Percentiles rank a stretch among this genome's conserved stretches.
phyloP scores from a whole-genome alignment of 2,888 invertebrate genomes.

The Glaucopsyche alexis region DNA sequence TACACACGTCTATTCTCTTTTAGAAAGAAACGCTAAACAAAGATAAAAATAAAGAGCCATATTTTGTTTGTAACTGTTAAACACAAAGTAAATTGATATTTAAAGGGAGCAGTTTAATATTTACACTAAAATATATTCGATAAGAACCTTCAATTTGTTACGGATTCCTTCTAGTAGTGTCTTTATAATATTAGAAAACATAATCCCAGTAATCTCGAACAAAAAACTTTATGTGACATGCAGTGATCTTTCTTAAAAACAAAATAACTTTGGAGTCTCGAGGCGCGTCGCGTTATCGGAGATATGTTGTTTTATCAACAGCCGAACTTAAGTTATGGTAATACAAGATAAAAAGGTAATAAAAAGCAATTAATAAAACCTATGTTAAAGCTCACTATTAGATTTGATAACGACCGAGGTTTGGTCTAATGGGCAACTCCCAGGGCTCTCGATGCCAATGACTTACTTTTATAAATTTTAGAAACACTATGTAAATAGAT shows the following conservation, averaged over 20 bases:
- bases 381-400: constrained; percentile 24
- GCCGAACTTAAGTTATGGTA: constrained; percentile 24
- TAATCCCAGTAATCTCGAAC: constrained; percentile 9
- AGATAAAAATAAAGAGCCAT: too few species aligned
- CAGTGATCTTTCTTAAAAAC: constrained; percentile 22
- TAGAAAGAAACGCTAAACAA: too few species aligned
- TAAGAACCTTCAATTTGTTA: neutral
- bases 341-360: constrained; percentile 20
- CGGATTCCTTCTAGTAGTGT: neutral
- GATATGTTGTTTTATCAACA: constrained; percentile 20
- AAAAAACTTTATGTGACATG: constrained; percentile 21
- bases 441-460: neutral
- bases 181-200: constrained; percentile 6
- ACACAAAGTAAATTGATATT: too few species aligned
- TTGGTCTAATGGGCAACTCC: constrained; percentile 2
- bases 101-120: too few species aligned
- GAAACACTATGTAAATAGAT: neutral
- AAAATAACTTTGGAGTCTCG: neutral
- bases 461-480: neutral
- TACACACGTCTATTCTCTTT: too few species aligned
- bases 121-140: too few species aligned
- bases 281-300: constrained; percentile 21
- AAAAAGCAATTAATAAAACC: constrained; percentile 21
- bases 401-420: neutral
- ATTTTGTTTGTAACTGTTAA: too few species aligned